Base-by-base conservation (phyloP, 2,888 invertebrate genomes). In the Ectobius pallidus region DNA sequence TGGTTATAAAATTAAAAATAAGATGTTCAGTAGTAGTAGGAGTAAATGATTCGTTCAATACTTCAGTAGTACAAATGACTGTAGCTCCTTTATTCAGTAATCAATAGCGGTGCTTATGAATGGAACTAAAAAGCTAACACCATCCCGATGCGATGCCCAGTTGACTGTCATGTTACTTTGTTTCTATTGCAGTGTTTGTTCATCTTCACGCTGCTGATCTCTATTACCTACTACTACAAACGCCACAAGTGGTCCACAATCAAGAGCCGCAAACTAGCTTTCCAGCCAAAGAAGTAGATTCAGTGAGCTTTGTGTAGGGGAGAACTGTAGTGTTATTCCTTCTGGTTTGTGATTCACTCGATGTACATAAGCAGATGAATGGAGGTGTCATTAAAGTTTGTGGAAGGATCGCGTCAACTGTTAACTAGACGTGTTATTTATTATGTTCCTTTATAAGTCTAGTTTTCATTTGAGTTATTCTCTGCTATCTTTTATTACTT, bases 261-360 rank as follows among this genome's bases (percentile, higher is more conserved):
- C 75, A 97, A 97, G 85, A 89, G 89, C 78, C 89, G 96, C 81
- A 96, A 96, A 85, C 84, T 96, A 82, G 91, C 90, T 79, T 95
- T 88, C 86, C 88, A 90, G 81, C 94, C 94, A 55, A 61, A 74
- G 52, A 75, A 77, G 67, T 77, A 77, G 75, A 52, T n/a, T 69
- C 16, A n/a, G 44, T 14, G 3, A 58, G 42, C 42, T 25, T 58
- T 44, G 42, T 70, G 39, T 70, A 70, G 70, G 58, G 61, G 32
- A 70, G 68, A 58, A 61, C 42, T 42, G 70, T 58, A 70, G 63
- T 67, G 30, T 69, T 46, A 7, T 11, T 61, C 18, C 25, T 70
- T 42, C 61, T 42, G 18, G 18, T 52, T 55, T 55, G 69, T 52
- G 69, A 61, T 18, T 30, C 65, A 65, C 65, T 42, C 2, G 39